Conservation (phyloP, 2,797 vertebrate genomes). For the Poeciliopsis gracilis region DNA sequence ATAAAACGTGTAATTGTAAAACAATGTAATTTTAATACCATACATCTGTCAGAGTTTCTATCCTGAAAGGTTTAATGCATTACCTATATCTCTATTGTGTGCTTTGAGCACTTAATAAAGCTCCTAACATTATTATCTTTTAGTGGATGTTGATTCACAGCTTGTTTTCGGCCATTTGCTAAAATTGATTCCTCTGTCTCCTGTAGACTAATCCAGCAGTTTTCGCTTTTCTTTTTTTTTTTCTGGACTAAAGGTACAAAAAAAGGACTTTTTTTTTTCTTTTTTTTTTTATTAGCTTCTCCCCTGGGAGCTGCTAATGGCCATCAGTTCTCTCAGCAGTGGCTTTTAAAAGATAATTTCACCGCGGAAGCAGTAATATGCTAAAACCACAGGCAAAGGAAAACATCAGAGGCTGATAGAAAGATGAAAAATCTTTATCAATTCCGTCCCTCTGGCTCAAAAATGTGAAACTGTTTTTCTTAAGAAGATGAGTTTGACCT, state of each 20-base stretch:
- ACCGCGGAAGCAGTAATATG: not conserved
- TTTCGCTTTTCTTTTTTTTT: not conserved
- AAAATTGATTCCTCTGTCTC: not conserved
- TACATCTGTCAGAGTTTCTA: not conserved
- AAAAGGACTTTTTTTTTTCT: constrained; percentile 16
- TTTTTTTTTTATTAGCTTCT: constrained; percentile 1
- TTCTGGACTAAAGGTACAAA: not conserved
- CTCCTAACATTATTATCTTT: not conserved
- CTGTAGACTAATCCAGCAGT: not conserved
- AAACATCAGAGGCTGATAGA: not conserved
- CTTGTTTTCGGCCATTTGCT: not conserved
- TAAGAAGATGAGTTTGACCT: not conserved
- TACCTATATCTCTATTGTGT: not conserved
- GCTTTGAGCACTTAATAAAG: not conserved
- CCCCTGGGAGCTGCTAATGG: constrained; percentile 10
- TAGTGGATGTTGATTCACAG: not conserved
- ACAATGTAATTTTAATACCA: not conserved
- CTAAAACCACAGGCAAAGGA: not conserved
- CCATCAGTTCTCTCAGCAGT: constrained; percentile 10
- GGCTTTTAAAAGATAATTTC: constrained; percentile 25
- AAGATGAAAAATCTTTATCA: not conserved
- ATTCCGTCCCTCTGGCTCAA: not conserved
- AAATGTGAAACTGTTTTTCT: not conserved
- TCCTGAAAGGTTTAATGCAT: not conserved
- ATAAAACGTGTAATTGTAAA: not conserved